phyloP scores from a whole-genome alignment of 64 coral and sea anemone genomes.

The Anthopleura sola region DNA sequence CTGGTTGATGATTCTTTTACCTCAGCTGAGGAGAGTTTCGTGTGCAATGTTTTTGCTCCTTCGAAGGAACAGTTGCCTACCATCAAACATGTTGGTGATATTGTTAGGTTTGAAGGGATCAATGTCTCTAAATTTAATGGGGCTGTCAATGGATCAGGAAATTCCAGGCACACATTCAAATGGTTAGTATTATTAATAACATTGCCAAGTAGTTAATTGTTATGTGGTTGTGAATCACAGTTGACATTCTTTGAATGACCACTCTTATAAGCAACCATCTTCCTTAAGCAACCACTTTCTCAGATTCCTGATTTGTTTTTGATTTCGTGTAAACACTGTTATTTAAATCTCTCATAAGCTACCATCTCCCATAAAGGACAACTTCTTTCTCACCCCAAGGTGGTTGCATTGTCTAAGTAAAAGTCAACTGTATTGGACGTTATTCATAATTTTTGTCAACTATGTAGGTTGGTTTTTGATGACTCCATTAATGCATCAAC shows the following conservation, averaged over 20 bases:
- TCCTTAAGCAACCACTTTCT: too few species aligned
- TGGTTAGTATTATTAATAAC: neutral
- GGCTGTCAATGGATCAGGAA: conserved; percentile 23
- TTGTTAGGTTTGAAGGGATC: conserved; percentile 32
- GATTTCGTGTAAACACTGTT: too few species aligned
- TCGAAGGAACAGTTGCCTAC: conserved; percentile 25
- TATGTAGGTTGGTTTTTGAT: neutral
- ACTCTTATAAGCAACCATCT: too few species aligned
- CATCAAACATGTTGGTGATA: conserved; percentile 37
- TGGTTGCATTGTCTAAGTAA: too few species aligned
- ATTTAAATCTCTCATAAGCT: too few species aligned
- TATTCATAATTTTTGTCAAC: too few species aligned
- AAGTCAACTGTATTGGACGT: too few species aligned
- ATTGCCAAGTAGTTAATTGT: neutral
- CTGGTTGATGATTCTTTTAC: conserved; percentile 31
- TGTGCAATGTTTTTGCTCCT: conserved; percentile 37
- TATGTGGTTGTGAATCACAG: too few species aligned
- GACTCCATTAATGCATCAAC: neutral
- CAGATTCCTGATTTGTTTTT: too few species aligned
- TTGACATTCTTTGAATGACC: too few species aligned
- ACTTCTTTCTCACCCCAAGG: too few species aligned
- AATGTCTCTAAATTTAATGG: conserved; percentile 17
- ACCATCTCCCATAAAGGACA: too few species aligned
- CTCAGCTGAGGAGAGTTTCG: conserved; percentile 19
- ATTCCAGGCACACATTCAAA: neutral